Evolutionary conservation across 2,797 vertebrate species (phyloP).

Genomic region (Enteromius thamalakanensis): DNA sequence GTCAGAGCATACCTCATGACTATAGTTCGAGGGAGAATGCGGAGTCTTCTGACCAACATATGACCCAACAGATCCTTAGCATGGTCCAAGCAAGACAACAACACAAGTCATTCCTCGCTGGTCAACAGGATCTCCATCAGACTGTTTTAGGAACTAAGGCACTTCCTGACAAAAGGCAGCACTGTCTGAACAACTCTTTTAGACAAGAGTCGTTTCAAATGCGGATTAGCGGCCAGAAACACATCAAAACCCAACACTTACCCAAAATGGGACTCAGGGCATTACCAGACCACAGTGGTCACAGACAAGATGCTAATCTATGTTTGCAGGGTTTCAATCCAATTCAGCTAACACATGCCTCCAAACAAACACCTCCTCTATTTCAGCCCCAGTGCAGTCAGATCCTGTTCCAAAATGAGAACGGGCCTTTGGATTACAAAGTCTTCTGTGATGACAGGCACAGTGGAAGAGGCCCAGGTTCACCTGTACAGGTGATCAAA

Average conservation of each 20-base stretch:
- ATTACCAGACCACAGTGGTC: conserved; percentile 57
- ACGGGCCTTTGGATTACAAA: conserved; percentile 28
- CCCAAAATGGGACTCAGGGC: conserved; percentile 65
- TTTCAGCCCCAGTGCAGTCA: conserved; percentile 34
- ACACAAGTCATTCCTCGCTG: conserved; percentile 37
- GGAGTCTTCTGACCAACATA: conserved; percentile 34
- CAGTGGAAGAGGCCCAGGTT: conserved; percentile 14
- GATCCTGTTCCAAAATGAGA: conserved; percentile 31
- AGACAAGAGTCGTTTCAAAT: conserved; percentile 56
- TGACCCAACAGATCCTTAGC: conserved; percentile 23
- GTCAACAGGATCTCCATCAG: conserved; percentile 41
- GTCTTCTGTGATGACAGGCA: conserved; percentile 40
- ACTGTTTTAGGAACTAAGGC: conserved; percentile 27
- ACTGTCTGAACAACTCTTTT: conserved; percentile 32
- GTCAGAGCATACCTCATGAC: conserved; percentile 26
- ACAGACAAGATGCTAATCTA: conserved; percentile 46
- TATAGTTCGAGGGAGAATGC: conserved; percentile 22
- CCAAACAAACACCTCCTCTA: conserved; percentile 37
- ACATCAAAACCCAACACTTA: conserved; percentile 67
- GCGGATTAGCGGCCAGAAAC: conserved; percentile 64
- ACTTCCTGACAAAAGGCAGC: conserved; percentile 33
- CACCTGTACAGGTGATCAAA: conserved; percentile 60
- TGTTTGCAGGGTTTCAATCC: conserved; percentile 28
- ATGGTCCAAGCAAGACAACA: conserved; percentile 32
- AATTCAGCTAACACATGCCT: background rate